Evolutionary conservation across 1,140 invertebrate species (phyloP), one percentile per base, ranked within the genome.

Genomic region (Brachionus manjavacas): DNA sequence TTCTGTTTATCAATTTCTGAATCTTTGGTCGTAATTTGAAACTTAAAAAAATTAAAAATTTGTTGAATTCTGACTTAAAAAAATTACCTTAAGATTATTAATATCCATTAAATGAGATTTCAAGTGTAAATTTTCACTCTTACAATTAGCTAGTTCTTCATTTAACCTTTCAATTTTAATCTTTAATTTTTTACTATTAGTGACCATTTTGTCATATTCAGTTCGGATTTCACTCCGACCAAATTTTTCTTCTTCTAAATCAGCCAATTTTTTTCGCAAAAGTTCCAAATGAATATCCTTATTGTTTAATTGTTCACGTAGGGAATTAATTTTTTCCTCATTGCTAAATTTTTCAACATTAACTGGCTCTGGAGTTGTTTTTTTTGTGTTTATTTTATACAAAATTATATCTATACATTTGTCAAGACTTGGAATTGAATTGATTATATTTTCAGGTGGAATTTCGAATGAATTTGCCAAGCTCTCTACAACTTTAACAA

Each of bases 281-380:
- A 97, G 91, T 90, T 96, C 95, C 86, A 96, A 89, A 88, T 97
- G 95, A 3, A 97, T 91, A 88, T 97, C 95, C 86, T 95, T 93
- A 85, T 95, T 93, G 88, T 96, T 94, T 14, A 96, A 89, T 88
- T 96, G 95, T 87, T 97, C 95, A 16, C 94, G 91, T 1, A 96
- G 88, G 3, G 93, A 93, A 85, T 94, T 92, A 3, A 84, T 64
- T 81, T 70, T 83, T 43, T 25, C 31, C 39, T 83, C 46, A 6
- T 70, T 43, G n/a, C 8, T 68, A 7, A 14, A 16, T 35, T 64
- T 49, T 23, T 43, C 16, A n/a, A 41, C 16, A 16, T 46, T 83
- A 2, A 68, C 3, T 7, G 20, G 23, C 16, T 76, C 43, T 35
- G 46, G 4, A 49, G 20, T 25, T 46, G 11, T 41, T 76, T 49